A percentile compares a stretch with the other conserved stretches of the same genome.
Evolutionary conservation across 2,797 vertebrate genomes (phyloP).

Genomic region (Cichlasoma orientale): DNA sequence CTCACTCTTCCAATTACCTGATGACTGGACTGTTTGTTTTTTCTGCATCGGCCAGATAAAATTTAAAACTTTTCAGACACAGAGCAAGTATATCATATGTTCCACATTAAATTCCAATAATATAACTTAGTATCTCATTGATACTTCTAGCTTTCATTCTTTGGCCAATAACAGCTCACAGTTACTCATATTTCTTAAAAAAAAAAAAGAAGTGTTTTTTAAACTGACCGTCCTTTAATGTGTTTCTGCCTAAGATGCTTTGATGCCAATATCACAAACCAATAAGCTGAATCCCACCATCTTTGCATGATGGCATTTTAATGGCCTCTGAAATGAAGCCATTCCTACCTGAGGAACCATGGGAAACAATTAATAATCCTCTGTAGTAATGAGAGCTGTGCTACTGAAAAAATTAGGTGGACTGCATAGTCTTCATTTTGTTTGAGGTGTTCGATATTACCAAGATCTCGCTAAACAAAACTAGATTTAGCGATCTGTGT

Average conservation of each 20-base stretch:
- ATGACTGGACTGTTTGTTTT: not conserved
- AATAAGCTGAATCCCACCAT: constrained; percentile 46
- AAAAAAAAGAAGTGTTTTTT: not conserved
- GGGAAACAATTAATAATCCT: constrained; percentile 43
- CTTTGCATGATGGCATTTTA: constrained; percentile 54
- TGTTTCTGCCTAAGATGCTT: constrained; percentile 24
- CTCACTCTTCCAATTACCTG: constrained; percentile 12
- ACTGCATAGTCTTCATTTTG: not conserved
- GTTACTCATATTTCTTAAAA: constrained; percentile 2
- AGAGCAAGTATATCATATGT: not conserved
- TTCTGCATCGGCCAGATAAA: not conserved
- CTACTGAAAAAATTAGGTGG: constrained; percentile 13
- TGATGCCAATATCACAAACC: constrained; percentile 30
- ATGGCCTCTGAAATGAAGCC: constrained; percentile 56
- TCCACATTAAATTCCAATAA: not conserved
- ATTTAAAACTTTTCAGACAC: not conserved
- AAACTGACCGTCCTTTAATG: constrained; percentile 1
- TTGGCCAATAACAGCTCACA: not conserved
- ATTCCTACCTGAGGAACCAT: constrained; percentile 49
- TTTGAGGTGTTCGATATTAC: not conserved
- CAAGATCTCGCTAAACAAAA: not conserved
- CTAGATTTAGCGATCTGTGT: not conserved
- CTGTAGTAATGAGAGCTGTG: constrained; percentile 26
- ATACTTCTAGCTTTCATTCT: not conserved
- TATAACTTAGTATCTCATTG: not conserved